These are phyloP conservation scores for Pelodytes ibericus DNA, from an alignment of 2,797 vertebrate genomes.

Conservation along the genomic window DNA sequence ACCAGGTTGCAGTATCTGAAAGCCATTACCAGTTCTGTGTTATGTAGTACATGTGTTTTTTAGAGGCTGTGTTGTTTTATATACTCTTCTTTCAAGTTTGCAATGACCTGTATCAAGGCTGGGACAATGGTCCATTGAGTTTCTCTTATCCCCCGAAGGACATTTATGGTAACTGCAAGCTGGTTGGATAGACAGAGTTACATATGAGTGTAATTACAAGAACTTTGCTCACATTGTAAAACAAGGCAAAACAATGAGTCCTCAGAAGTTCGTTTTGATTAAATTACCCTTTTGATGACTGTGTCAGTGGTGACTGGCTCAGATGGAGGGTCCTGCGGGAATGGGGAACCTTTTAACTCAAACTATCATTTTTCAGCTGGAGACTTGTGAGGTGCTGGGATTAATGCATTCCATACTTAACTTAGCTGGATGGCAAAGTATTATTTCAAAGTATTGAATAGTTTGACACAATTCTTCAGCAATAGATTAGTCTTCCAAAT, in stretches of 20 bases:
- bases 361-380: neutral
- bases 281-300: conserved; percentile 51
- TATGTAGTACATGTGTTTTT: conserved; percentile 25
- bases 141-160: conserved; percentile 56
- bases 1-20: neutral
- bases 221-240: conserved; percentile 59
- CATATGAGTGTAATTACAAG: conserved; percentile 38
- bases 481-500: neutral
- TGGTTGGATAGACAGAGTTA: conserved; percentile 50
- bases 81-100: conserved; percentile 55
- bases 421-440: neutral
- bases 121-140: conserved; percentile 64
- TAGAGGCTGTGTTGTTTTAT: conserved; percentile 19
- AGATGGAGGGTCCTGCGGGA: neutral
- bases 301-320: neutral
- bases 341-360: neutral
- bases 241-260: conserved; percentile 59
- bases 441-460: neutral
- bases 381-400: neutral
- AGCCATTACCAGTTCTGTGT: conserved; percentile 11
- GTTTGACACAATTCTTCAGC: neutral
- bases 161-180: conserved; percentile 61
- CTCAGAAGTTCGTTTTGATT: conserved; percentile 57
- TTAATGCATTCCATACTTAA: neutral
- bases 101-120: conserved; percentile 61